Evolutionary conservation across 2,797 vertebrate species (phyloP), one percentile per base, ranked within the genome.

Genomic region (Lagorchestes hirsutus): DNA sequence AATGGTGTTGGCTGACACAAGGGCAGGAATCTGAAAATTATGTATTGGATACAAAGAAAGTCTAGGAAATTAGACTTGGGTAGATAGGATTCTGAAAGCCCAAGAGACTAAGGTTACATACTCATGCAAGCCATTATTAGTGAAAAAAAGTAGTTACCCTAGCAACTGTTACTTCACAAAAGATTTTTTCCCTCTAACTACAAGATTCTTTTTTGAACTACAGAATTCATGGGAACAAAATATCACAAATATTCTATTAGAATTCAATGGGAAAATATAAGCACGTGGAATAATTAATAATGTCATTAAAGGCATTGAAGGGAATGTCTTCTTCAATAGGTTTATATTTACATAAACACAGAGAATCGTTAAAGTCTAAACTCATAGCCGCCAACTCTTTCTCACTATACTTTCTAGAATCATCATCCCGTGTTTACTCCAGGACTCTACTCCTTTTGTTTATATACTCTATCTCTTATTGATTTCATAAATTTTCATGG

Each of bases 11-110:
- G 97, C 96, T 97, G 92, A 94, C 97, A 55, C 1, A 54, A 93
- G 28, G 0, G 5, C 97, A 87, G 14, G 27, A 52, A 95, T 96
- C 87, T 96, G 96, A 97, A 97, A 97, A 52, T 50, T 96, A 93
- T 90, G 96, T n/a, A 1, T 0, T 97, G 67, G 62, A 93, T 97
- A 98, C 96, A 98, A 98, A 95, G 67, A 97, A 46, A 91, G 97
- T 96, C 91, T 93, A 57, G 94, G 98, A 97, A 98, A 97, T 96
- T 91, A 92, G 52, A 95, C 46, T 93, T 93, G 24, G 13, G 24
- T 56, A 2, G 14, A 94, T 93, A 27, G 90, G 13, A 54, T 96
- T 95, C 93, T 87, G 59, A 67, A 40, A 95, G 58, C 93, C 56
- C 34, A 92, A 29, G 62, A 57, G 13, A 95, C 91, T 98, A 93